Conservation (phyloP, 2,888 invertebrate species). For the Ornithoptera alexandrae region DNA sequence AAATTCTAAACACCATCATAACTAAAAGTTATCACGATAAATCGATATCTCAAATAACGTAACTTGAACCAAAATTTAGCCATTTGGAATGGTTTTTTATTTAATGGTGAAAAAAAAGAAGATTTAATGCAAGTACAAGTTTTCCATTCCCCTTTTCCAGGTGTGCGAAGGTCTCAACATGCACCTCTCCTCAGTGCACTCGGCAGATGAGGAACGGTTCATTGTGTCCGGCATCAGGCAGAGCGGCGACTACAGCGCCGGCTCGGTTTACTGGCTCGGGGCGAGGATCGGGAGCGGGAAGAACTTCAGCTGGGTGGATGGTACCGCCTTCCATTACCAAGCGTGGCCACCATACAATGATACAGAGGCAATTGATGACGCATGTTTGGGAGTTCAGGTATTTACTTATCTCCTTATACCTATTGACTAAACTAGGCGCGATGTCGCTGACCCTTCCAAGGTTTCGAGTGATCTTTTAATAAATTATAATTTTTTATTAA, state of each 20-base stretch:
- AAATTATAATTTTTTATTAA: no score
- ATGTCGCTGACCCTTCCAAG: no score
- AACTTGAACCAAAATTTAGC: no score
- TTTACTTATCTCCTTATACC: background rate
- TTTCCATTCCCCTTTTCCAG: slow-evolving; percentile 39
- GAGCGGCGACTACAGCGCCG: slow-evolving; percentile 85
- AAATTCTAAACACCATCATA: no score
- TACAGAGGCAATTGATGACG: slow-evolving; percentile 56
- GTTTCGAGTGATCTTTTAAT: no score
- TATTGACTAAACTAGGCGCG: no score
- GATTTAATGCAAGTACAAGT: no score
- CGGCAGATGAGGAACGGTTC: slow-evolving; percentile 85
- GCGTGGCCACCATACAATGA: slow-evolving; percentile 83
- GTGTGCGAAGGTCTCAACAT: slow-evolving; percentile 87
- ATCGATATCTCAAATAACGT: no score
- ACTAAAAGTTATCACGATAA: no score
- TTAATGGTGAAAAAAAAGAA: no score
- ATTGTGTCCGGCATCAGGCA: slow-evolving; percentile 84
- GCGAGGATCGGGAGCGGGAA: slow-evolving; percentile 54
- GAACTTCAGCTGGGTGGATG: slow-evolving; percentile 83
- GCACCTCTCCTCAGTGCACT: slow-evolving; percentile 84
- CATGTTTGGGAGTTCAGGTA: slow-evolving; percentile 70
- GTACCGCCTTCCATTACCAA: slow-evolving; percentile 80
- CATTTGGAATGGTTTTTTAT: no score
- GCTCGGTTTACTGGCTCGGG: slow-evolving; percentile 87